Evolutionary conservation across 2,888 invertebrate species (phyloP).

Genomic region (Sympetrum striolatum): DNA sequence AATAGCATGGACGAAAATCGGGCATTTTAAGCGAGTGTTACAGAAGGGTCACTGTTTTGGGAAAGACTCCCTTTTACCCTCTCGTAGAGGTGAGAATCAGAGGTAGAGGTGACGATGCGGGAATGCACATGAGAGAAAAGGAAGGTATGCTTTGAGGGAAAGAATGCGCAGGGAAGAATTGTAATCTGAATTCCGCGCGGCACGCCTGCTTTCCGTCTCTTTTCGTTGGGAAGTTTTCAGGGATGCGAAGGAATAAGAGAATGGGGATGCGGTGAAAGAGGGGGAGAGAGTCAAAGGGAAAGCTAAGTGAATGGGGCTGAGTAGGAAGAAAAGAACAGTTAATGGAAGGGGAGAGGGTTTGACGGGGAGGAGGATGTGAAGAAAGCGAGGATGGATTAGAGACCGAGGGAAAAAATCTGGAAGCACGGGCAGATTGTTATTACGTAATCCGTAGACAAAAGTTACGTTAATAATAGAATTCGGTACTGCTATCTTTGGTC

Average conservation of each 20-base stretch:
- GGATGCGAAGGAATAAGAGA: not conserved
- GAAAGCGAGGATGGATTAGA: not conserved
- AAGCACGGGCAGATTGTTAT: too few relatives aligned
- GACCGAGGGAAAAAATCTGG: not conserved
- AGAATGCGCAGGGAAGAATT: not conserved
- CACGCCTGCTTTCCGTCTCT: not conserved
- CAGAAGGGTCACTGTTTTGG: not conserved
- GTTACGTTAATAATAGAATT: too few relatives aligned
- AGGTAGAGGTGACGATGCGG: too few relatives aligned
- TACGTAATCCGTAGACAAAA: too few relatives aligned
- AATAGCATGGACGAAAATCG: too few relatives aligned
- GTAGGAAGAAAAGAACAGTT: not conserved
- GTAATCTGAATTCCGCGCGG: not conserved
- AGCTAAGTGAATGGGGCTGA: not conserved
- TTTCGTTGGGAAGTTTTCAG: not conserved
- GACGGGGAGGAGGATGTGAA: not conserved
- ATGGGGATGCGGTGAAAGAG: not conserved
- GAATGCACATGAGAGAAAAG: not conserved
- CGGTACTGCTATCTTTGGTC: not conserved
- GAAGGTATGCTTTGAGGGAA: not conserved
- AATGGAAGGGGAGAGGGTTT: not conserved
- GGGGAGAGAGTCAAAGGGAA: not conserved
- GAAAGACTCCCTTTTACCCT: not conserved
- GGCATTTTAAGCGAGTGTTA: too few relatives aligned
- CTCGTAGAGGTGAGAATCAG: not conserved